Evolutionary conservation across 1,140 invertebrate genomes (phyloP), one percentile per base, ranked within the genome.

Genomic region (Drosophila nikananu): DNA sequence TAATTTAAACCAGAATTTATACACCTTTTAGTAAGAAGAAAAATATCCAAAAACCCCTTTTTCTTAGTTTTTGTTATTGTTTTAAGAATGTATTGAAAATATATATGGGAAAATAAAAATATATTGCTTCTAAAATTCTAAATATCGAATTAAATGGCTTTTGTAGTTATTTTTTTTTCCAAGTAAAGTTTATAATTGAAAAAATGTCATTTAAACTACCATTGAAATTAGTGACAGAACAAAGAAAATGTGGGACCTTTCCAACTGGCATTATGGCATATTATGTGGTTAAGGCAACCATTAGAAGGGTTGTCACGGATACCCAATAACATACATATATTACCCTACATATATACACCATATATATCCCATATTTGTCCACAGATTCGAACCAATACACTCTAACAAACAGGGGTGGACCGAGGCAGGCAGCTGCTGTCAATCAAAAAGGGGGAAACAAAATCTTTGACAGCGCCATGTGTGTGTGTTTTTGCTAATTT

Each of bases 401-500:
- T 25, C 12, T n/a, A 42, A 42, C 21, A 58, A 58, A 42, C n/a
- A 60, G 35, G 54, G 54, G 54, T 57, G 54, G 21, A 57, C 32
- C 25, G 23, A 19, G 19, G 13, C 25, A 49, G 66, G 44, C 66
- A 54, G 52, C 80, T 75, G 65, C 59, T 68, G 75, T 79, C 72
- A 48, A 80, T 80, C 77, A 72, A 72, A 71, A 30, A 15, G 39
- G n/a, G 48, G 8, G n/a, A 19, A 60, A 17, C n/a, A n/a, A 60
- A 55, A 73, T 39, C 35, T 71, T 57, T 51, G 42, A 65, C 68
- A 66, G 58, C 55, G 52, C 55, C 55, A 73, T 61, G 57, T 37
- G 19, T 21, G 12, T 35, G 30, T 54, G 5, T 58, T 55, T 63
- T 75, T 54, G 67, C 55, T 83, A 75, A 83, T 73, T 82, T 80